Conservation (phyloP, 2,888 invertebrate genomes). For the Lithophane ornitopus region DNA sequence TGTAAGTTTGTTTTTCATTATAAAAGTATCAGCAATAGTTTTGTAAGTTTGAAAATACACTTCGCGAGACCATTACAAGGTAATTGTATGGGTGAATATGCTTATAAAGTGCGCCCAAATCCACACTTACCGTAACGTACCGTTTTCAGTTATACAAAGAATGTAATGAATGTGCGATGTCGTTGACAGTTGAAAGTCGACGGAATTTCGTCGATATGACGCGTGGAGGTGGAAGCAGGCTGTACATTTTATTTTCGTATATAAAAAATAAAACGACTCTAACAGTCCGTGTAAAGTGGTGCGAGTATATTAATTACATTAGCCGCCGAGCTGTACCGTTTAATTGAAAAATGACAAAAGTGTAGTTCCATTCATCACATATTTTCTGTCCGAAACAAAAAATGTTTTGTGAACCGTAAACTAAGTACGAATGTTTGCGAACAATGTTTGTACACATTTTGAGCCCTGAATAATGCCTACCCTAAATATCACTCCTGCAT, state of each 20-base stretch:
- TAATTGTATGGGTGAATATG: too few relatives aligned
- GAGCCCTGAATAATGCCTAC: not conserved
- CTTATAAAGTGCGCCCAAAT: too few relatives aligned
- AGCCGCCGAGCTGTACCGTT: slow-evolving; percentile 47
- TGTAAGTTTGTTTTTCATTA: too few relatives aligned
- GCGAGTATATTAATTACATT: slow-evolving; percentile 65
- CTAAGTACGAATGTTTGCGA: not conserved
- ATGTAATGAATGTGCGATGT: slow-evolving; percentile 41
- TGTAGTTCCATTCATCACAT: slow-evolving; percentile 36
- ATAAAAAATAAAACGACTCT: slow-evolving; percentile 58
- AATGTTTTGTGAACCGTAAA: slow-evolving; percentile 24
- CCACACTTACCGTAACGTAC: too few relatives aligned
- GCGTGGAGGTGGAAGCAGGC: slow-evolving; percentile 20
- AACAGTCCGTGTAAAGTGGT: slow-evolving; percentile 63
- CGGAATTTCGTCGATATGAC: slow-evolving; percentile 55
- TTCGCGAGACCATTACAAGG: too few relatives aligned
- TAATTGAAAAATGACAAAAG: slow-evolving; percentile 64
- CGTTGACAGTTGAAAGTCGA: slow-evolving; percentile 32
- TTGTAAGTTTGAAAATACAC: too few relatives aligned
- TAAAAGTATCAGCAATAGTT: too few relatives aligned
- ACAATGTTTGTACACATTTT: slow-evolving; percentile 3
- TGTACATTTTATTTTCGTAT: slow-evolving; percentile 58
- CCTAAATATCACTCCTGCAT: not conserved
- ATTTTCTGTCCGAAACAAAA: slow-evolving; percentile 26
- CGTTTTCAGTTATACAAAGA: slow-evolving; percentile 36